Evolutionary conservation across 2,797 vertebrate genomes (phyloP), one percentile per base, ranked within the genome.

Genomic region (Philypnodon macrostomus): DNA sequence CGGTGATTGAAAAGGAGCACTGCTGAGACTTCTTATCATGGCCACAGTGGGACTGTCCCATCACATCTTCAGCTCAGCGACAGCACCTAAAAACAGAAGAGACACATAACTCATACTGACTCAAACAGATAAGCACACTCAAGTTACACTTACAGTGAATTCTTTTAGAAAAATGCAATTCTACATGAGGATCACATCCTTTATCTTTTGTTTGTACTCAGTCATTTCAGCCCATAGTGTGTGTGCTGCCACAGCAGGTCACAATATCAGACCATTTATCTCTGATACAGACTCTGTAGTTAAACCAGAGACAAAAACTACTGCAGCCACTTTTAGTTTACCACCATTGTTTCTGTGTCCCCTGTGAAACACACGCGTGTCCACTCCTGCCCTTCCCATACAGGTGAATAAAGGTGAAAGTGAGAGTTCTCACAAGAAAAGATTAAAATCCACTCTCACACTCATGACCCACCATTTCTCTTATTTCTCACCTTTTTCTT

Each of bases 21-120:
- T 1, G 51, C n/a, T 7, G 61, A 51, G 62, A 47, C 54, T 49
- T 46, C 42, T 61, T 52, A 50, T 70, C 60, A 13, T 14, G 47
- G 54, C 57, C 47, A 9, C 7, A 10, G 44, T 47, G 39, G 67
- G 18, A 61, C 33, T 41, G 60, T 52, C 40, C 71, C 83, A 74
- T 76, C 1, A 14, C 67, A 48, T 70, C 62, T 49, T 48, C 21
- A 48, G 38, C 36, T 40, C 23, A 40, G 30, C 11, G 45, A 38
- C 74, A 31, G 72, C 63, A 60, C 73, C 85, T 87, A 16, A 18
- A 55, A 62, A 38, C 9, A 61, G 31, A 69, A 2, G 29, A 67
- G 27, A 58, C 32, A 14, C 51, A 45, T 44, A 19, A 47, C 49
- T 59, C 50, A 45, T 1, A 34, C 58, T 5, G 7, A 13, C 19